Conservation (phyloP, 2,113 vertebrate species). For the Osmerus eperlanus region DNA sequence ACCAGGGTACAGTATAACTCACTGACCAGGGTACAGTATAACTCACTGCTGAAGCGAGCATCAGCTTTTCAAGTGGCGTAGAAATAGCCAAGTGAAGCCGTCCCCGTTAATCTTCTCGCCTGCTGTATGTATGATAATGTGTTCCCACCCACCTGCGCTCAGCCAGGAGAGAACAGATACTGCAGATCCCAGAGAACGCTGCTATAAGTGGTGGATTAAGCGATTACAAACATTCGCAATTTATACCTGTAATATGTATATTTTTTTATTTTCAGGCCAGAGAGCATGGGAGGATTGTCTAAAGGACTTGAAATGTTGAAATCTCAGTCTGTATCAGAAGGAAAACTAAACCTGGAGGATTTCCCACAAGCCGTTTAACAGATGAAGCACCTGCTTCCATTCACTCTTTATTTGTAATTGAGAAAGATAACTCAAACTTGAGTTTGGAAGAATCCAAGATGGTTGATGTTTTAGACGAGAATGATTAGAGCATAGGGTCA, state of each 20-base stretch:
- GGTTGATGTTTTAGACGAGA: not conserved
- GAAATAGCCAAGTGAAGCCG: slow-evolving; percentile 31
- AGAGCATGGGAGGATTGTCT: slow-evolving; percentile 74
- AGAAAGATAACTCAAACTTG: not conserved
- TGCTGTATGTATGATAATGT: slow-evolving; percentile 9
- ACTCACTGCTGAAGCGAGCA: slow-evolving; percentile 2
- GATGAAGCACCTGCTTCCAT: no score
- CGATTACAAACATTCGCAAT: not conserved
- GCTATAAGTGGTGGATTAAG: not conserved
- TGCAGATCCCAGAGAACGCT: no score
- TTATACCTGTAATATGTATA: not conserved
- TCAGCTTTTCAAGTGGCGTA: slow-evolving; percentile 30
- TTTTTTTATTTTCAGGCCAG: slow-evolving; percentile 59
- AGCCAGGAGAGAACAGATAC: not conserved
- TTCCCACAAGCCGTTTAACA: slow-evolving; percentile 2
- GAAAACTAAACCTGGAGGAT: slow-evolving; percentile 55
- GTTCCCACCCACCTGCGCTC: not conserved
- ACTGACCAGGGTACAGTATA: slow-evolving; percentile 20
- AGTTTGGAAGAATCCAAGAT: slow-evolving; percentile 1
- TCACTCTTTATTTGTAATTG: slow-evolving; percentile 10
- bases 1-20: slow-evolving; percentile 23
- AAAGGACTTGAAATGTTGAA: slow-evolving; percentile 29
- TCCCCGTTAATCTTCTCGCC: slow-evolving; percentile 19
- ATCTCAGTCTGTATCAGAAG: slow-evolving; percentile 6
- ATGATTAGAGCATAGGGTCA: not conserved